A percentile compares a stretch with the other conserved stretches of the same genome.
Conservation (phyloP, 2,113 vertebrate species). For the Ammodytes marinus region DNA sequence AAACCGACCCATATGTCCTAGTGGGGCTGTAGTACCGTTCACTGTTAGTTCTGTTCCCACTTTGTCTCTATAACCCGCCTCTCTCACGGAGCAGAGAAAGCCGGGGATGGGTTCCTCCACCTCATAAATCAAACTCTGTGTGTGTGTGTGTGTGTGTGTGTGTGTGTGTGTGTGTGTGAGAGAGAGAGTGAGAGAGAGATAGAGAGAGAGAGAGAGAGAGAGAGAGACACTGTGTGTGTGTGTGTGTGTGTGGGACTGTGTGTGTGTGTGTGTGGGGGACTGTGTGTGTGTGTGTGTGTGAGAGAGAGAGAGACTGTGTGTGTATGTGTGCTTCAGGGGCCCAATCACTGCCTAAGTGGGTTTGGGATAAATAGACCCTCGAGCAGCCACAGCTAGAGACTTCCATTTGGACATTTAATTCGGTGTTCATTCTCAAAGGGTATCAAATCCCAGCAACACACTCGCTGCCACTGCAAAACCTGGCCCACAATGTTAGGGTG, state of each 20-base stretch:
- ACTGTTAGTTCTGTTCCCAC: not conserved
- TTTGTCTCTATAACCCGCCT: slow-evolving; percentile 7
- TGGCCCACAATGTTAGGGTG: not conserved
- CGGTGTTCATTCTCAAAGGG: not conserved
- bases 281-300: too few relatives aligned
- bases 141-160: not conserved
- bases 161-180: too few relatives aligned
- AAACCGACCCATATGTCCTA: not conserved
- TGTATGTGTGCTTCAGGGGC: too few relatives aligned
- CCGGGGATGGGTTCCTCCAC: not conserved
- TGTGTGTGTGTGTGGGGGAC: too few relatives aligned
- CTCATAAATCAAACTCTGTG: not conserved
- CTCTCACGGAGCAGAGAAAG: not conserved
- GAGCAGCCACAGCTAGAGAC: not conserved
- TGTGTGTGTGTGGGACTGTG: too few relatives aligned
- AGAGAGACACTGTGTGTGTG: too few relatives aligned
- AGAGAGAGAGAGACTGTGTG: too few relatives aligned
- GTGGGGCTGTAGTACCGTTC: too few relatives aligned
- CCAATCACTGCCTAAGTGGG: not conserved
- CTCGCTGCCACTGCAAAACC: not conserved
- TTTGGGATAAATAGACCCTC: not conserved
- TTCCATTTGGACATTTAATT: not conserved
- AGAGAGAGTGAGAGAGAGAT: too few relatives aligned
- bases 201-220: too few relatives aligned
- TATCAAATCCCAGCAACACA: not conserved